A percentile compares a stretch with the other conserved stretches of the same genome.
phyloP scores from a whole-genome alignment of 2,888 invertebrate species.

The Philereme vetulata region DNA sequence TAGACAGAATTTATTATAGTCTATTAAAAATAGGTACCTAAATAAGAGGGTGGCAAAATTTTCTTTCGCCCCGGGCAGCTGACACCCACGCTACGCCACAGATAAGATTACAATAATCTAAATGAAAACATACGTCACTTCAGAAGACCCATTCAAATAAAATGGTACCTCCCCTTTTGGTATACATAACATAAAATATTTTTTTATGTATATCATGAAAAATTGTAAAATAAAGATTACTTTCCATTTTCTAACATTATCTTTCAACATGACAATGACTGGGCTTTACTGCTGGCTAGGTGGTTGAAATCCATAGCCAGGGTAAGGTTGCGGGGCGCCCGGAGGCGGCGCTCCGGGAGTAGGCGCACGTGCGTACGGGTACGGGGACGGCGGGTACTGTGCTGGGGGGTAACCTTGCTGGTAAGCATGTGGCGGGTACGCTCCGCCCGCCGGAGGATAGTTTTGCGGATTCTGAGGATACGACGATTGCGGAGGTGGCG shows the following conservation, averaged over 20 bases:
- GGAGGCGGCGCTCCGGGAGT: conserved; percentile 88
- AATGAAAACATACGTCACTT: conserved; percentile 13
- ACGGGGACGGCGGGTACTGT: conserved; percentile 83
- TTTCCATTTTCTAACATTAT: conserved; percentile 3
- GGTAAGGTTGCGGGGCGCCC: conserved; percentile 89
- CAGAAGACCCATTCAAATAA: conserved; percentile 14
- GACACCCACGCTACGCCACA: no score
- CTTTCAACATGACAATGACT: conserved; percentile 14
- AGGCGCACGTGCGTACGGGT: conserved; percentile 83
- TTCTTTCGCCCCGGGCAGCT: no score
- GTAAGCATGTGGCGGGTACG: conserved; percentile 80
- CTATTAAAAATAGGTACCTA: no score
- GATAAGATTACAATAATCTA: conserved; percentile 13
- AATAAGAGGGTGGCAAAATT: no score
- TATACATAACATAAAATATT: no score
- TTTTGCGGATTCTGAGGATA: conserved; percentile 82
- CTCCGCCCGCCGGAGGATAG: conserved; percentile 71
- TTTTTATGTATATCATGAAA: conserved; percentile 1
- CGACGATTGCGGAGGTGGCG: conserved; percentile 84
- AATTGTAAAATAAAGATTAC: neutral
- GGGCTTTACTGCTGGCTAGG: conserved; percentile 84
- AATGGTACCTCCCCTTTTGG: conserved; percentile 3
- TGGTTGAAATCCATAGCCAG: conserved; percentile 91
- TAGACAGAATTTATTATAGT: no score
- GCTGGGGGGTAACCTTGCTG: conserved; percentile 81